These are phyloP conservation scores for Agrotis exclamationis DNA, from an alignment of 2,888 invertebrate genomes.

Conservation along the genomic window DNA sequence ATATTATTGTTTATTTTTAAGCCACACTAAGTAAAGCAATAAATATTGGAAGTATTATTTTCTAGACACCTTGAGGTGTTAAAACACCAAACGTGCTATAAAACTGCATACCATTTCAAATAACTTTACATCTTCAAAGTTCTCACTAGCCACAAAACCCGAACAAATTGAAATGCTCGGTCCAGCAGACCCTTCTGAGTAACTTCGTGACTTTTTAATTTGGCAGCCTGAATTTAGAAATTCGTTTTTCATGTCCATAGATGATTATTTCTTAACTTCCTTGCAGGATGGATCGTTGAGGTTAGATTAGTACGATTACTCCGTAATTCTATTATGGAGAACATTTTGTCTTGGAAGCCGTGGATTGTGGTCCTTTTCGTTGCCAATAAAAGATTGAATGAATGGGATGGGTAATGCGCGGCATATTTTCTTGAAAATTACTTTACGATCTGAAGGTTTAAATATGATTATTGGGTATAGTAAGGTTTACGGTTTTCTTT, in stretches of 20 bases:
- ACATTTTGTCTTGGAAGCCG: slow-evolving; percentile 49
- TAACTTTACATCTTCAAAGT: slow-evolving; percentile 57
- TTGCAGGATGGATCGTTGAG: slow-evolving; percentile 73
- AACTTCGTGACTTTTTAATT: slow-evolving; percentile 65
- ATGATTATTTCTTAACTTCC: slow-evolving; percentile 73
- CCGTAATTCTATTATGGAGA: slow-evolving; percentile 76
- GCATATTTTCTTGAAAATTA: slow-evolving; percentile 9
- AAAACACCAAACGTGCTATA: not conserved
- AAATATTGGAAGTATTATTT: not conserved
- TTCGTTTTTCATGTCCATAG: slow-evolving; percentile 66
- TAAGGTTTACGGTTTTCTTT: too few relatives aligned
- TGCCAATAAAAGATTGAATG: slow-evolving; percentile 34
- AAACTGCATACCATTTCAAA: slow-evolving; percentile 48
- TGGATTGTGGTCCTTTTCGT: slow-evolving; percentile 51
- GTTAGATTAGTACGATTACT: slow-evolving; percentile 79
- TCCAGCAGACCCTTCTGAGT: slow-evolving; percentile 48
- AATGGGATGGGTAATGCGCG: not conserved
- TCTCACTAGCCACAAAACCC: slow-evolving; percentile 68
- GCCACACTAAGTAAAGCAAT: not conserved
- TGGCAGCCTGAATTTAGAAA: slow-evolving; percentile 56
- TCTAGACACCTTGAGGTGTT: not conserved
- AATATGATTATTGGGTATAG: too few relatives aligned
- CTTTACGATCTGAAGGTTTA: not conserved
- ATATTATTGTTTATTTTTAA: too few relatives aligned
- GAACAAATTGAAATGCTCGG: slow-evolving; percentile 71